phyloP scores from a whole-genome alignment of 2,113 vertebrate genomes.

The Narcine bancroftii region DNA sequence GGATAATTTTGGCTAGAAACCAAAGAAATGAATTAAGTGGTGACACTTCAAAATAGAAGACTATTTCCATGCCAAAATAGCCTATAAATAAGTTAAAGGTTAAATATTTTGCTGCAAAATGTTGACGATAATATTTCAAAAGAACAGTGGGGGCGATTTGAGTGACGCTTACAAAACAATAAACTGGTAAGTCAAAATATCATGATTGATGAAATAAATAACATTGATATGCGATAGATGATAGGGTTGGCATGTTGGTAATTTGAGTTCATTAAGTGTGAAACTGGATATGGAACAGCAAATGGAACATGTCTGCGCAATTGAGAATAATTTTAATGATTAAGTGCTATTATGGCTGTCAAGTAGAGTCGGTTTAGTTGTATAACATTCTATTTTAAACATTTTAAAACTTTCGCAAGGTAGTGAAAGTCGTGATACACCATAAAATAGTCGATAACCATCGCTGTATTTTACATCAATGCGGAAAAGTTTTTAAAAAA shows the following conservation, averaged over 20 bases:
- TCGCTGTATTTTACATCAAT: not conserved
- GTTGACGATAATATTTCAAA: not conserved
- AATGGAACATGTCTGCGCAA: slow-evolving; percentile 72
- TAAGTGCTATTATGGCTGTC: slow-evolving; percentile 72
- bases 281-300: slow-evolving; percentile 78
- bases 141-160: not conserved
- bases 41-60: not conserved
- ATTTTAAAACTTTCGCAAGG: not conserved
- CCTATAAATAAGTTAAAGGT: not conserved
- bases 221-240: slow-evolving; percentile 51
- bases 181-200: slow-evolving; percentile 19
- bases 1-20: not conserved
- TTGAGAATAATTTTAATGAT: slow-evolving; percentile 74
- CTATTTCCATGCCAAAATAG: not conserved
- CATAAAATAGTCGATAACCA: not conserved
- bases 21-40: not conserved
- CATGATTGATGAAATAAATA: slow-evolving; percentile 35
- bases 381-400: slow-evolving; percentile 46
- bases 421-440: not conserved
- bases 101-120: not conserved
- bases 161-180: slow-evolving; percentile 7
- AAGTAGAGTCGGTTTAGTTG: slow-evolving; percentile 66
- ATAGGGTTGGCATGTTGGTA: slow-evolving; percentile 66
- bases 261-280: slow-evolving; percentile 75
- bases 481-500: not conserved